A percentile compares a stretch with the other conserved stretches of the same genome.
Evolutionary conservation across 2,113 vertebrate genomes (phyloP).

Genomic region (Psittacara wagleri): DNA sequence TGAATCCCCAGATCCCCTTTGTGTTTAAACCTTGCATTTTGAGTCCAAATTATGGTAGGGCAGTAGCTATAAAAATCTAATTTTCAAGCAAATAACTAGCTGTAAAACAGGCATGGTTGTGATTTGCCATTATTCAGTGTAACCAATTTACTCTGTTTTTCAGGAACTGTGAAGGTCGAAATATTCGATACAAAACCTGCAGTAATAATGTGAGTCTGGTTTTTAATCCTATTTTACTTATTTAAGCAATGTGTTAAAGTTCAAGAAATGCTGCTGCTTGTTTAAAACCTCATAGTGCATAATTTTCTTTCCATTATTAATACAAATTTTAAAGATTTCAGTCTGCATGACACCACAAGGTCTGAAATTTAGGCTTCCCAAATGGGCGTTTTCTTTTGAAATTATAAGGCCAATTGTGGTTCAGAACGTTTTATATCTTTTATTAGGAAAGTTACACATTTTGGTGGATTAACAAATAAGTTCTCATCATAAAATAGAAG

Average conservation of each 20-base stretch:
- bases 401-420: constrained; percentile 10
- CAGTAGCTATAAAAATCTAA: neutral
- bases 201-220: constrained; percentile 87
- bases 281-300: neutral
- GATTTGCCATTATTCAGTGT: neutral
- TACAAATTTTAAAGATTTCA: constrained; percentile 8
- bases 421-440: constrained; percentile 1
- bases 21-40: neutral
- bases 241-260: constrained; percentile 32
- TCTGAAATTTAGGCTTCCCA: constrained; percentile 45
- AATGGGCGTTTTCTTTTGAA: constrained; percentile 4
- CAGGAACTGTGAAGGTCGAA: constrained; percentile 91
- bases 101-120: neutral
- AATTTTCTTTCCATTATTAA: constrained; percentile 48
- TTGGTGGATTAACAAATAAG: constrained; percentile 14
- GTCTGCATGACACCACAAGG: constrained; percentile 2
- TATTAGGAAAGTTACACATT: constrained; percentile 15
- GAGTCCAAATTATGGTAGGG: neutral
- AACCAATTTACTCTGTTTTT: constrained; percentile 29
- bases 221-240: constrained; percentile 31
- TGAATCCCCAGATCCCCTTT: neutral
- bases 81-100: constrained; percentile 2
- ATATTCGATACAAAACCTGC: constrained; percentile 93
- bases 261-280: constrained; percentile 35
- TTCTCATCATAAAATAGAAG: neutral